Percentiles rank a stretch among this genome's conserved stretches.
These are phyloP conservation scores for Phyllopteryx taeniolatus DNA, from an alignment of 2,113 vertebrate genomes.

Conservation along the genomic window DNA sequence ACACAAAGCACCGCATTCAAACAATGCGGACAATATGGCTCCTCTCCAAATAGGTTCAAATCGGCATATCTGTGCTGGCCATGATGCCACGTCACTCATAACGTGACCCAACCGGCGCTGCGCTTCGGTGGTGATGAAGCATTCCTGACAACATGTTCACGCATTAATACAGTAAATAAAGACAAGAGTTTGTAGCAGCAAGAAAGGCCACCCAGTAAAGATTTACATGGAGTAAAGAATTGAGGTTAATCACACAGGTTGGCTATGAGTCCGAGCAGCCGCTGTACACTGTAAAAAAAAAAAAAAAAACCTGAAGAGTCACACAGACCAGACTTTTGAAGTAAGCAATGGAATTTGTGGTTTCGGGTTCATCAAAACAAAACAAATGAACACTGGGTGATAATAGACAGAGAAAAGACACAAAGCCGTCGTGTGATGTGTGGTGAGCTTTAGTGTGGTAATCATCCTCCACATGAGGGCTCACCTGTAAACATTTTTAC, in stretches of 20 bases:
- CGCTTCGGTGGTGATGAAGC: constrained; percentile 48
- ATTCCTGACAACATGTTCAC: constrained; percentile 56
- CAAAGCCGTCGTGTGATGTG: constrained; percentile 46
- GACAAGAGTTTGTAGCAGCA: not conserved
- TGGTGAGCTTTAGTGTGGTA: constrained; percentile 52
- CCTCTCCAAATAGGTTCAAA: constrained; percentile 28
- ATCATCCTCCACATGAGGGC: constrained; percentile 51
- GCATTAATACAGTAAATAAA: constrained; percentile 6
- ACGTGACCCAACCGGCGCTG: constrained; percentile 20
- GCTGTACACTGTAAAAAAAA: too few relatives aligned
- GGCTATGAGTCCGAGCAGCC: constrained; percentile 24
- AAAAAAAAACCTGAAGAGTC: not conserved
- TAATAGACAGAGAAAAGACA: constrained; percentile 18
- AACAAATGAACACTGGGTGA: constrained; percentile 4
- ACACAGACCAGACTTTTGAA: constrained; percentile 26
- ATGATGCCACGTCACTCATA: constrained; percentile 10
- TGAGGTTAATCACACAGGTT: constrained; percentile 7
- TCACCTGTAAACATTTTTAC: constrained; percentile 60
- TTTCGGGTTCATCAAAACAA: constrained; percentile 9
- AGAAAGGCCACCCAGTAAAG: constrained; percentile 26
- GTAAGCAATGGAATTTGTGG: constrained; percentile 39
- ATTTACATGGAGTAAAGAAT: constrained; percentile 40
- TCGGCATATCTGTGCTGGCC: constrained; percentile 23
- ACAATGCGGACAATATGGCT: not conserved
- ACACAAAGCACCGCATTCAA: constrained; percentile 17